Base-by-base conservation (phyloP, 2,113 vertebrate species). In the Chauna torquata region DNA sequence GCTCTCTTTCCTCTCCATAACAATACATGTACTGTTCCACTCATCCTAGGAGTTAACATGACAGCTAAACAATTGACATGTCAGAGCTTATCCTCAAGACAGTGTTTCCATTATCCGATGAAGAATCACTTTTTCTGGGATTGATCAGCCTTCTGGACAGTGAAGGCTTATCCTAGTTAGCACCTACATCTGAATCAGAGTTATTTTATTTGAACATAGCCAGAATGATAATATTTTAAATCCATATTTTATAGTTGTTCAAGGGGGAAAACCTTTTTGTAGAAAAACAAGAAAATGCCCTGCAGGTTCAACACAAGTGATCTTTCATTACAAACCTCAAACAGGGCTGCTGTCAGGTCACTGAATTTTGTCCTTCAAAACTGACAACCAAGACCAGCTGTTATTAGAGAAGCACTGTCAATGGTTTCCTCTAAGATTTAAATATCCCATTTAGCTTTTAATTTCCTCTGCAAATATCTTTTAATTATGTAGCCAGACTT, bases 321-420 rank as follows among this genome's bases (percentile, higher is more conserved):
- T 79, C 70, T 89, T 91, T 92, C 83, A 76, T 61, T 71, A 84
- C 47, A 79, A 94, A 78, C 88, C 83, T 88, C 83, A 59, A 82
- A 66, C 23, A 32, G 28, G 15, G 57, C 42, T 89, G 84, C 74
- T 89, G 86, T 65, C 91, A 89, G 91, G 86, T 92, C 92, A 92
- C 77, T 85, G 87, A 58, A 76, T 82, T 82, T n/a, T 80, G 83
- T 86, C 92, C 86, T 94, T 93, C 72, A 89, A 87, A 89, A 94
- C 45, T 54, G 74, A 95, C 86, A 89, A 18, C 13, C 40, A 65
- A 38, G 42, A 32, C 32, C 24, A 38, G 15, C 24, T 92, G 14
- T 62, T 61, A 38, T 12, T 20, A 78, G 23, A 52, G 70, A 88
- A 86, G 66, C 57, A 52, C 9, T 32, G 16, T 69, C 66, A 82